Base-by-base conservation (phyloP, 2,888 invertebrate species). In the Nesidiocoris tenuis region DNA sequence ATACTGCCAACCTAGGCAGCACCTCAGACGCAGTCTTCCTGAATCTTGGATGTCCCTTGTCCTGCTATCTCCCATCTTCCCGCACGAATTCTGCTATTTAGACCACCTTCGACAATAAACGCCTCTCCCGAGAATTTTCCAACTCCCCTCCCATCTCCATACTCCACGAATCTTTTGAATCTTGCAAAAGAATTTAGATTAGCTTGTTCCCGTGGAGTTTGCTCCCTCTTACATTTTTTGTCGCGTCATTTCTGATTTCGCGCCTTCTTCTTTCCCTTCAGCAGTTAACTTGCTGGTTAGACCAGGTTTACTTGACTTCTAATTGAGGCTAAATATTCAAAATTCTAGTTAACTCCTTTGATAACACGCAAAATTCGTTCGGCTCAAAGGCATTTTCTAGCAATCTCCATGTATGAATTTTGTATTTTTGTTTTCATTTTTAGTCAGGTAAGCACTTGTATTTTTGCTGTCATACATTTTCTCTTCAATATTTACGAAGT, bases 41-140 rank as follows among this genome's bases (percentile, higher is more conserved):
- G 72, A 72, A 72, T 72, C 72, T 72, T 72, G 72, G 61, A 72
- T 72, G 72, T 39, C 39, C 5, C 61, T 54, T 19, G 59, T 12
- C 61, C 22, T 12, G 18, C 61, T 61, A 39, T 72, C 72, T 56
- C 24, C 39, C 39, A 39, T 39, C 12, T 39, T 7, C n/a, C 72
- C 21, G 16, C 63, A 61, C 72, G 61, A 72, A 72, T 72, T 61
- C 72, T 61, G 72, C 72, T 72, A 72, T 72, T 72, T 72, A 72
- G 72, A 72, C 72, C 72, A 61, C 72, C 72, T 72, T 72, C 72
- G 61, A 72, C 72, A 72, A 72, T 72, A 72, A 72, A 72, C 72
- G 72, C 72, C 72, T 72, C 72, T 72, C 72, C 63, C 54, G 72
- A 72, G 72, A 72, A 61, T 72, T 39, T 39, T 72, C 63, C 39